phyloP scores from a whole-genome alignment of 2,797 vertebrate genomes.

The Parauchenoglanis ngamensis region DNA sequence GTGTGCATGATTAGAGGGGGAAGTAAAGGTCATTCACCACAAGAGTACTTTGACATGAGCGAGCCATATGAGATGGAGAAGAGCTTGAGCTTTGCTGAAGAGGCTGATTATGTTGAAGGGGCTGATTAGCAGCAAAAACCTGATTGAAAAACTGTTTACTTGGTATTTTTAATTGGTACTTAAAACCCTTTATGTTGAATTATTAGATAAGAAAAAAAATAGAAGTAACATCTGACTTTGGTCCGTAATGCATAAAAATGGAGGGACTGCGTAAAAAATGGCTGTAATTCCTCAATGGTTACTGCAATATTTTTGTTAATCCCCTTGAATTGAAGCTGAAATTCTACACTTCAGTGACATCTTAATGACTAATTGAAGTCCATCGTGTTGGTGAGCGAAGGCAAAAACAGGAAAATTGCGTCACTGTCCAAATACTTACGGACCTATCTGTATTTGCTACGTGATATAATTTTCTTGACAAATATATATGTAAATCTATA shows the following conservation, averaged over 20 bases:
- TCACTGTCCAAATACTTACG: too few species aligned
- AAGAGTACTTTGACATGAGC: constrained; percentile 23
- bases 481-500: neutral
- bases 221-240: neutral
- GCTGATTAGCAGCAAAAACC: constrained; percentile 14
- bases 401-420: too few species aligned
- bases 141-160: constrained; percentile 15
- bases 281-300: too few species aligned
- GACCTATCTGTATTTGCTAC: neutral
- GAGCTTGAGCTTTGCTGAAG: constrained; percentile 12
- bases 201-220: neutral
- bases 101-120: constrained; percentile 16
- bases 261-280: too few species aligned
- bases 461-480: neutral
- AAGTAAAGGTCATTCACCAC: constrained; percentile 23
- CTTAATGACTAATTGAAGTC: too few species aligned
- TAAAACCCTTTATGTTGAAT: neutral
- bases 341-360: too few species aligned
- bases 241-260: too few species aligned
- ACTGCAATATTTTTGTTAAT: too few species aligned
- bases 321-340: too few species aligned
- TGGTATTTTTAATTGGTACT: neutral
- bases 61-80: constrained; percentile 2
- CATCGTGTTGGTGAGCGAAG: too few species aligned
- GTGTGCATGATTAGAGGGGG: constrained; percentile 1